These are phyloP conservation scores for Aphyosemion australe DNA, from an alignment of 2,113 vertebrate genomes.

Conservation along the genomic window DNA sequence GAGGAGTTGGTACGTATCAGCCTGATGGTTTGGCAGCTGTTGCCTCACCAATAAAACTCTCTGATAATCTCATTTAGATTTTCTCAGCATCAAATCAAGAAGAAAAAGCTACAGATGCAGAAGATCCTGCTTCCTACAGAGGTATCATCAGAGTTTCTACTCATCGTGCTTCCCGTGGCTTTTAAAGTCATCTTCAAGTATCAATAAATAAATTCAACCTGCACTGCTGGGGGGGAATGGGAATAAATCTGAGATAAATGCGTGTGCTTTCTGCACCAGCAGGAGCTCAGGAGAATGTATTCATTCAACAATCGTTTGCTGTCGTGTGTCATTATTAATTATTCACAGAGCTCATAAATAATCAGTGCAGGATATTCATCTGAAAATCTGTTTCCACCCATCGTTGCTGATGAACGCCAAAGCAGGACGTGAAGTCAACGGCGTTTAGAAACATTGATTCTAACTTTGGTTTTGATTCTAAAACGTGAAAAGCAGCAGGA, in stretches of 20 bases:
- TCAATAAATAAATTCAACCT: conserved; percentile 45
- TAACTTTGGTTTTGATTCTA: not conserved
- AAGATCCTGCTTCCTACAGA: not conserved
- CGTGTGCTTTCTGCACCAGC: conserved; percentile 7
- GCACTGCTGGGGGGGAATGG: conserved; percentile 7
- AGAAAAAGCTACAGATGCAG: not conserved
- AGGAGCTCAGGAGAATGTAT: not conserved
- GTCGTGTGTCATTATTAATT: conserved; percentile 8
- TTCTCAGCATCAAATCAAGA: not conserved
- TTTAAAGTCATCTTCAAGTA: not conserved
- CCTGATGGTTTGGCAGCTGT: conserved; percentile 46
- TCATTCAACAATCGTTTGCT: conserved; percentile 7
- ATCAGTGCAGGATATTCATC: conserved; percentile 2
- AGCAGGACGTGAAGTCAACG: not conserved
- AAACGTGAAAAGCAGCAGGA: not conserved
- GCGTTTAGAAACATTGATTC: not conserved
- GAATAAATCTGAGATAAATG: conserved; percentile 4
- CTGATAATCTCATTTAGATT: conserved; percentile 8
- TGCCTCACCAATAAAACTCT: conserved; percentile 30
- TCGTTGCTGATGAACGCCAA: not conserved
- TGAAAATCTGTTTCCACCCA: not conserved
- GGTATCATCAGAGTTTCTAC: too few relatives aligned
- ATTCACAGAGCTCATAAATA: conserved; percentile 3
- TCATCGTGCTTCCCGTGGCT: not conserved
- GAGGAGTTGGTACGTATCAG: conserved; percentile 47